Evolutionary conservation across 2,113 vertebrate genomes (phyloP).

Genomic region (Gnathonemus longibarbis): DNA sequence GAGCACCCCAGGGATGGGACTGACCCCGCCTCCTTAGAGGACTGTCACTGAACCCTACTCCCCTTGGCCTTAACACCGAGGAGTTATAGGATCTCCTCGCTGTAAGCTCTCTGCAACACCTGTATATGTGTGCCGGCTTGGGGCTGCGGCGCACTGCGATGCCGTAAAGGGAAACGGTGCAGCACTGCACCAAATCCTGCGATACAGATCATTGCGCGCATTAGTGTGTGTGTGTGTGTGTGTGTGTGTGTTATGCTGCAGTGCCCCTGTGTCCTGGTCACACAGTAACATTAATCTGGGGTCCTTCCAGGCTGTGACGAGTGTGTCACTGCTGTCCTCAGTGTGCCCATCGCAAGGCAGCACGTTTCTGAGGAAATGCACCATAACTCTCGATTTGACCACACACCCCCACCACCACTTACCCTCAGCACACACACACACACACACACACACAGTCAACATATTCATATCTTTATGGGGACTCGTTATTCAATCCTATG

Average conservation of each 20-base stretch:
- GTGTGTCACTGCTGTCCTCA: neutral
- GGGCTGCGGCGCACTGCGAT: neutral
- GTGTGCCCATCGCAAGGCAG: neutral
- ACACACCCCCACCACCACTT: neutral
- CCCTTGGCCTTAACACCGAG: neutral
- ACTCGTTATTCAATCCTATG: neutral
- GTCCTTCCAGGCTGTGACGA: neutral
- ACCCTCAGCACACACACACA: neutral
- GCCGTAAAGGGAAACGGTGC: neutral
- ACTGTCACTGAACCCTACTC: neutral
- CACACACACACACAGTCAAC: neutral
- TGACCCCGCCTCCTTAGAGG: neutral
- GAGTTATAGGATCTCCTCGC: neutral
- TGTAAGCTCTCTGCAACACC: neutral
- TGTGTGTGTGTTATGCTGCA: neutral
- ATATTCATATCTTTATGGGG: neutral
- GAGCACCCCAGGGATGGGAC: neutral
- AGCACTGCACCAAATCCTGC: neutral
- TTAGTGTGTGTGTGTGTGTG: neutral
- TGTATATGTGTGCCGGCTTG: neutral
- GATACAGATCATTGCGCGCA: neutral
- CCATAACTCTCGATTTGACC: neutral
- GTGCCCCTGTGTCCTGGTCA: neutral
- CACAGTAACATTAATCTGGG: neutral
- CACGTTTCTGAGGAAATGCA: neutral